phyloP scores from a whole-genome alignment of 2,797 vertebrate genomes.

The Pangasius sanitwongsei region DNA sequence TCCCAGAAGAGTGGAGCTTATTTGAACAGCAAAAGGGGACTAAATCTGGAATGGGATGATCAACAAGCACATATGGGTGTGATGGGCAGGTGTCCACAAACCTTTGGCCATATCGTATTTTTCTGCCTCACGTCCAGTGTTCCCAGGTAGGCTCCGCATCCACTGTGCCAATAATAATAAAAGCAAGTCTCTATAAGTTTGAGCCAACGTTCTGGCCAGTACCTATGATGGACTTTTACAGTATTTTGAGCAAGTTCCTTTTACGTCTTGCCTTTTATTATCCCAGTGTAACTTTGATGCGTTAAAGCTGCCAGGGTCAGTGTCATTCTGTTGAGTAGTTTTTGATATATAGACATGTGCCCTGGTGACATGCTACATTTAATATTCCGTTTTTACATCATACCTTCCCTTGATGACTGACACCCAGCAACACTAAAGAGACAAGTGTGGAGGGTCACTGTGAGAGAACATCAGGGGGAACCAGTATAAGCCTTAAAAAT shows the following conservation, averaged over 20 bases:
- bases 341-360: conserved; percentile 52
- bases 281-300: conserved; percentile 44
- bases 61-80: background rate
- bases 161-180: background rate
- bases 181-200: background rate
- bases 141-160: background rate
- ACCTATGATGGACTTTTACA: conserved; percentile 20
- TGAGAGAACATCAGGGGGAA: background rate
- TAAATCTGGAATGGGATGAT: background rate
- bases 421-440: conserved; percentile 10
- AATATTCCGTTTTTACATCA: conserved; percentile 53
- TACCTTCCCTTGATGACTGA: conserved; percentile 23
- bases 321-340: conserved; percentile 51
- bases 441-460: conserved; percentile 25
- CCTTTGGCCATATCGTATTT: background rate
- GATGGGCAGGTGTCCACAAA: background rate
- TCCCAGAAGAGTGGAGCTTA: background rate
- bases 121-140: background rate
- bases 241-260: conserved; percentile 29
- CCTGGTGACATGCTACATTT: conserved; percentile 50
- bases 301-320: conserved; percentile 51
- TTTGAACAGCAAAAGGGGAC: background rate
- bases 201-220: conserved; percentile 15
- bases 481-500: background rate
- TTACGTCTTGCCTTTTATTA: conserved; percentile 41